These are phyloP conservation scores for Drosophila erecta DNA, from an alignment of 1,140 invertebrate species.

Conservation along the genomic window DNA sequence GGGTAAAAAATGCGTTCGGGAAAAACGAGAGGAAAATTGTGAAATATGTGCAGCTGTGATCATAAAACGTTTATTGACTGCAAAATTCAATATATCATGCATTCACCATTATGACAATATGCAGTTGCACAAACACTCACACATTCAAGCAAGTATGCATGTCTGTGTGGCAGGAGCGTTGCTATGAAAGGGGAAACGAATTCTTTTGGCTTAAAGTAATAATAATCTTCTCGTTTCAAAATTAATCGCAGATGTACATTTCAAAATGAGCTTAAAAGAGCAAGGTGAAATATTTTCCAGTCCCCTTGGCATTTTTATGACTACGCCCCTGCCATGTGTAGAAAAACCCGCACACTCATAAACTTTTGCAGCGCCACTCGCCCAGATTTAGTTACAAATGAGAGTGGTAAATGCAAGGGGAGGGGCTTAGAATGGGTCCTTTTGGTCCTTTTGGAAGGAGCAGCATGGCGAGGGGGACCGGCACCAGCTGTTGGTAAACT, in stretches of 20 bases:
- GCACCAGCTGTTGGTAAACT: conserved; percentile 39
- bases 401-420: conserved; percentile 31
- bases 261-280: too few relatives aligned
- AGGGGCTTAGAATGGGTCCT: not conserved
- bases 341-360: conserved; percentile 44
- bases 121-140: conserved; percentile 53
- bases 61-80: conserved; percentile 79
- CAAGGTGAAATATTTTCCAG: not conserved
- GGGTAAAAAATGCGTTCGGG: conserved; percentile 13
- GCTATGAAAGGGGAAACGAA: not conserved
- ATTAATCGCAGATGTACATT: too few relatives aligned
- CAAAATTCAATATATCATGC: conserved; percentile 83
- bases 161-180: conserved; percentile 20
- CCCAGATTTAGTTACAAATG: conserved; percentile 70
- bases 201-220: too few relatives aligned
- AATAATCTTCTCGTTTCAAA: too few relatives aligned
- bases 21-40: conserved; percentile 48
- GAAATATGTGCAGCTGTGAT: conserved; percentile 72
- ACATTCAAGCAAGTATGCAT: conserved; percentile 9
- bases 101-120: conserved; percentile 78
- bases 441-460: not conserved
- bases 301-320: not conserved
- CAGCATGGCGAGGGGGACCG: not conserved
- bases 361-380: conserved; percentile 49
- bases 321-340: conserved; percentile 24